Conservation (phyloP, 2,797 vertebrate genomes). For the Furcifer pardalis region DNA sequence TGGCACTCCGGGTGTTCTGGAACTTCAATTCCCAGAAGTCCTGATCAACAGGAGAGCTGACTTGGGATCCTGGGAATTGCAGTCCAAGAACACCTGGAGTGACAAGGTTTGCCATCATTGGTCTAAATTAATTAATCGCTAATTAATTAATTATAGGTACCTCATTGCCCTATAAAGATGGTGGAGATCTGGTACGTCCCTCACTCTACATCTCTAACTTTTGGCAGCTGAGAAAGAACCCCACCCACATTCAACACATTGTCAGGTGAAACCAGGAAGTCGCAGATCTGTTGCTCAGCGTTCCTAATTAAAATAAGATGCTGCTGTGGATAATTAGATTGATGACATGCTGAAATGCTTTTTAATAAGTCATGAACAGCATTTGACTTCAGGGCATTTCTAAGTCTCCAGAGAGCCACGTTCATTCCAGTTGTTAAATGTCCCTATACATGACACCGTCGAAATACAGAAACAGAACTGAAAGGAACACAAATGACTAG, state of each 20-base stretch:
- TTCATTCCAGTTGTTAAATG: background rate
- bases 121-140: no score
- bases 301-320: background rate
- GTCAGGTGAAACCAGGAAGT: background rate
- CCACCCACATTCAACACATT: no score
- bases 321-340: background rate
- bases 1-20: no score
- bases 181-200: background rate
- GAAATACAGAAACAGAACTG: no score
- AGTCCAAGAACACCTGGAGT: no score
- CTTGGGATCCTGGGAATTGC: no score
- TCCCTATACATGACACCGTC: background rate
- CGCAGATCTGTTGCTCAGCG: background rate
- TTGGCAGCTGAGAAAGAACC: background rate
- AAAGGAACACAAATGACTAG: no score
- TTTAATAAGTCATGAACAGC: background rate
- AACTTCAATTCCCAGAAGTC: no score
- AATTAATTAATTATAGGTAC: no score
- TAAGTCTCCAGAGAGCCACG: background rate
- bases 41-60: no score
- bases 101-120: no score
- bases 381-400: background rate
- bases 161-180: no score
- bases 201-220: background rate
- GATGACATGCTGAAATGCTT: background rate